Base-by-base conservation (phyloP, 1,140 invertebrate species). In the Drosophila kurseongensis region DNA sequence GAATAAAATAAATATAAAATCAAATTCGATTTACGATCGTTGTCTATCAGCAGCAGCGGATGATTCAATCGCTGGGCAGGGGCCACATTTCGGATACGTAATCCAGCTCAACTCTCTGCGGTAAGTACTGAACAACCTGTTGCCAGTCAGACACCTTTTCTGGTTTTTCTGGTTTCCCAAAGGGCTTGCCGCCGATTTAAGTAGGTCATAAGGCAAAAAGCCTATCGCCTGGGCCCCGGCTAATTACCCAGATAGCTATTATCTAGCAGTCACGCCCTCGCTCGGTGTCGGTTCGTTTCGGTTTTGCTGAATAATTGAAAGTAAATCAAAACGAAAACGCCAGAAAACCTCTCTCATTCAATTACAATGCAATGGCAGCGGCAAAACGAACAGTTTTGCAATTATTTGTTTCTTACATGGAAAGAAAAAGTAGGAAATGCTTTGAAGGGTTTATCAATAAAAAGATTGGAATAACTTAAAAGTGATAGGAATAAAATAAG, bases 1-100 rank as follows among this genome's bases (percentile, higher is more conserved):
- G 67, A 62, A 75, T 83, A 83, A 83, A 83, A 62, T 83, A 62
- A 66, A 75, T 83, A 75, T 83, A 76, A 79, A 85, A 73, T 84
- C 38, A 75, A 82, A 75, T 69, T 57, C 59, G 71, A 75, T 63
- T 85, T 76, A 65, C 66, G 51, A 71, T 27, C 67, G 42, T 57
- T 44, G 52, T 48, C 65, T 57, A 35, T 71, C 50, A 32, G 27
- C 29, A 32, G 27, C 29, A 32, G 29, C 52, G 65, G 52, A 58
- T 72, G 67, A 80, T 61, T 73, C 65, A 73, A 54, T 60, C 29
- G 8, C 54, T 44, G 40, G 42, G 36, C 36, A 48, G 16, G 35
- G 32, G 8, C 29, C n/a, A 18, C 8, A 44, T 52, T 54, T 54
- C 16, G 66, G 66, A 69, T 40, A 44, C 59, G 55, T 41, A 41